These are phyloP conservation scores for Protobothrops flavoviridis DNA, from an alignment of 2,113 vertebrate genomes.

Conservation along the genomic window DNA sequence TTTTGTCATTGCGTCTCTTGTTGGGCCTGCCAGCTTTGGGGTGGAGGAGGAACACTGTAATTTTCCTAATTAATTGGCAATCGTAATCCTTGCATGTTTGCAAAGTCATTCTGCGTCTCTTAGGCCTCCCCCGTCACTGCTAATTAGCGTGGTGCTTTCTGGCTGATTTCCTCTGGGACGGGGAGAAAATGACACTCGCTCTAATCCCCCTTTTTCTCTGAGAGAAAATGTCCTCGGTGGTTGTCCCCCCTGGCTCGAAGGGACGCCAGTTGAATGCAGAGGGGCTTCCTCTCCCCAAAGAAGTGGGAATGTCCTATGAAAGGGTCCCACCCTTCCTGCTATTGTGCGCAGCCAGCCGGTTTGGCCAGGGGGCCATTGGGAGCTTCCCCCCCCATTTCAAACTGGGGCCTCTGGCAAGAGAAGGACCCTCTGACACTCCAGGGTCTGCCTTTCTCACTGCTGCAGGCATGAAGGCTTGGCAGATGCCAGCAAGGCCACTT, in stretches of 20 bases:
- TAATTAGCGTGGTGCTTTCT: not conserved
- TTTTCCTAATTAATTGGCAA: not conserved
- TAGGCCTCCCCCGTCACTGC: not conserved
- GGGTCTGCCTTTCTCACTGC: not conserved
- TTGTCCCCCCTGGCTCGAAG: not conserved
- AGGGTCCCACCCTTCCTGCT: not conserved
- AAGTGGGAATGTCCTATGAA: not conserved
- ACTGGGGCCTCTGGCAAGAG: not conserved
- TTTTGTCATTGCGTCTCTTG: accelerated
- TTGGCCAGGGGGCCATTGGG: not conserved
- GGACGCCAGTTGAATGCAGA: not conserved
- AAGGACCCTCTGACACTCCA: not conserved
- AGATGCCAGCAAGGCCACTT: not conserved
- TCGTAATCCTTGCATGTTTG: not conserved
- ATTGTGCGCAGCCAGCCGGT: not conserved
- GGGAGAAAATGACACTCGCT: not conserved
- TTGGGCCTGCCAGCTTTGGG: not conserved
- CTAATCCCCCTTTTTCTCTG: not conserved
- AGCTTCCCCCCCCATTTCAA: not conserved
- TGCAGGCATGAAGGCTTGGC: not conserved
- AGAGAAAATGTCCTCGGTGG: not conserved
- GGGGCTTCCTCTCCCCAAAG: not conserved
- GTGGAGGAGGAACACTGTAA: not conserved
- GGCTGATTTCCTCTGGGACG: not conserved
- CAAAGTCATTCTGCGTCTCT: not conserved